Evolutionary conservation across 1,140 invertebrate species (phyloP), one percentile per base, ranked within the genome.

Genomic region (Trachelipus rathkii): DNA sequence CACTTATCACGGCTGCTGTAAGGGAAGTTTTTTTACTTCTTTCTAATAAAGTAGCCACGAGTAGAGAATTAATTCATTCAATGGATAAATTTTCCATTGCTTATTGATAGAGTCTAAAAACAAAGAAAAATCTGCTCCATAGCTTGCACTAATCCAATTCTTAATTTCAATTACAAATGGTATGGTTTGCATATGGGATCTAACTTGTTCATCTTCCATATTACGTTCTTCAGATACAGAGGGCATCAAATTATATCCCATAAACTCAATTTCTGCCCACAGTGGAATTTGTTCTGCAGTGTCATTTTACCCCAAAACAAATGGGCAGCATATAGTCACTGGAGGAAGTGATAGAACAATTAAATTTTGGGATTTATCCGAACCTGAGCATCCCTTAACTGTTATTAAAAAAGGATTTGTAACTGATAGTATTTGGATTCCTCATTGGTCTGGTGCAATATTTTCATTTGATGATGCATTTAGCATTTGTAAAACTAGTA

Each of bases 111-210:
- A n/a, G n/a, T n/a, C n/a, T n/a, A n/a, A n/a, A n/a, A n/a, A n/a
- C n/a, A n/a, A n/a, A n/a, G n/a, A n/a, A n/a, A n/a, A n/a, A n/a
- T n/a, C n/a, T n/a, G n/a, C n/a, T n/a, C n/a, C n/a, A n/a, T n/a
- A n/a, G n/a, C n/a, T n/a, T n/a, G n/a, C n/a, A n/a, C n/a, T n/a
- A n/a, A n/a, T n/a, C n/a, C n/a, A n/a, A n/a, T n/a, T n/a, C n/a
- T n/a, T n/a, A n/a, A n/a, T n/a, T n/a, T n/a, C n/a, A n/a, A n/a
- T 89, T 83, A 86, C 88, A 0, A 89, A 90, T 83, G 91, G 91
- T 7, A 86, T 87, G 8, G 85, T 89, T 6, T 89, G 88, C 7
- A 79, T 89, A 2, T 92, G 88, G 85, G 84, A 90, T 83, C 77
- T 91, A 0, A 83, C 81, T 10, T 83, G 82, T 5, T 83, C 85